Evolutionary conservation across 2,113 vertebrate genomes (phyloP).

Genomic region (Octodon degus): DNA sequence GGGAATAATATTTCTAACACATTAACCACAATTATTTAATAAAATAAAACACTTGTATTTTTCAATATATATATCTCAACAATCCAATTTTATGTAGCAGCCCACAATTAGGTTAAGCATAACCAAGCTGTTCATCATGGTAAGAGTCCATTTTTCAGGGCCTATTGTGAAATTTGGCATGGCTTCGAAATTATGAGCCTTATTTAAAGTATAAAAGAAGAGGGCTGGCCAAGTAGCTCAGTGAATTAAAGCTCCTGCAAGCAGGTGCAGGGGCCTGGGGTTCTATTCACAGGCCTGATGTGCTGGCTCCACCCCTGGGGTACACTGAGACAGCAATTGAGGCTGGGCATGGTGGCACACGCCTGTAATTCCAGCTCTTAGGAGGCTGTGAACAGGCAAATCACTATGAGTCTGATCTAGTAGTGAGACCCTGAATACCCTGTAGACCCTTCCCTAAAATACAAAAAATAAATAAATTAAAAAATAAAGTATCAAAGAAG

Average conservation of each 20-base stretch:
- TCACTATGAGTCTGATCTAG: too few relatives aligned
- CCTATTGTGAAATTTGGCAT: neutral
- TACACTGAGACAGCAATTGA: too few relatives aligned
- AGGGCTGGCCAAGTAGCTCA: neutral
- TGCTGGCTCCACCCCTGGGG: too few relatives aligned
- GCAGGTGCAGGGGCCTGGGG: too few relatives aligned
- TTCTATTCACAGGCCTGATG: too few relatives aligned
- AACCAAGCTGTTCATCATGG: neutral
- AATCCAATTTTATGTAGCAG: neutral
- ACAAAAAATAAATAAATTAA: too few relatives aligned
- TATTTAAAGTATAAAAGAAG: constrained; percentile 17
- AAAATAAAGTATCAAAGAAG: constrained; percentile 7
- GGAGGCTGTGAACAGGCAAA: too few relatives aligned
- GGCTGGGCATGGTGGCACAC: too few relatives aligned
- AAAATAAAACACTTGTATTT: constrained; percentile 49
- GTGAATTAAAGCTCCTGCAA: too few relatives aligned
- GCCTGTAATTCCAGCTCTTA: too few relatives aligned
- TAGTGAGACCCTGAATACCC: too few relatives aligned
- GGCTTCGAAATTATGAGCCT: neutral
- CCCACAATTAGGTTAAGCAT: constrained; percentile 32
- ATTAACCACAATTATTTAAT: constrained; percentile 49
- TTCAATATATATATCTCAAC: neutral
- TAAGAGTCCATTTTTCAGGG: neutral
- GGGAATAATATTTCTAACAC: constrained; percentile 49
- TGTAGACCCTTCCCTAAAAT: too few relatives aligned